Percentiles rank a stretch among this genome's conserved stretches.
Evolutionary conservation across 2,888 invertebrate genomes (phyloP).

Genomic region (Thecophora atra): DNA sequence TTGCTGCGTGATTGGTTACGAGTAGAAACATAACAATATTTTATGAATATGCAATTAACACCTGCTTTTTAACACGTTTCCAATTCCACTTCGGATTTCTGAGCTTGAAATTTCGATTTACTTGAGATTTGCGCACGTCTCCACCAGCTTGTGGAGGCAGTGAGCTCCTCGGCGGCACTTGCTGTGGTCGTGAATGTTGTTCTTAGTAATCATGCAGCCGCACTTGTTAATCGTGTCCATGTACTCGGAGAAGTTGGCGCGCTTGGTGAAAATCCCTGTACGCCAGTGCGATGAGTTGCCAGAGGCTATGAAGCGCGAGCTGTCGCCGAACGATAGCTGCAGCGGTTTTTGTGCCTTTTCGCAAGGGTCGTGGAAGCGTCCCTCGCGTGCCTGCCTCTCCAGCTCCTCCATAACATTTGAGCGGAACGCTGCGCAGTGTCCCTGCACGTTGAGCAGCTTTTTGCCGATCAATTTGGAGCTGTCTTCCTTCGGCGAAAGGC

Average conservation of each 20-base stretch:
- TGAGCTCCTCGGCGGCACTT: slow-evolving; percentile 56
- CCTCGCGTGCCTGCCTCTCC: slow-evolving; percentile 45
- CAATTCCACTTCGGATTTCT: too few species aligned
- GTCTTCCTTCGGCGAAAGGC: slow-evolving; percentile 52
- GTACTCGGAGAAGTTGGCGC: slow-evolving; percentile 59
- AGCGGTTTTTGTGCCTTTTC: slow-evolving; percentile 56
- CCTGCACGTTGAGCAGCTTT: slow-evolving; percentile 49
- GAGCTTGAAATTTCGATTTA: neutral
- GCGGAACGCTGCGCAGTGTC: slow-evolving; percentile 57
- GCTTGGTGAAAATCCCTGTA: slow-evolving; percentile 46
- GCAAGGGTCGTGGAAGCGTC: slow-evolving; percentile 49
- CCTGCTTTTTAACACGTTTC: too few species aligned
- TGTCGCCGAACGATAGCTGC: slow-evolving; percentile 56
- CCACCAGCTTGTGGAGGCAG: slow-evolving; percentile 57
- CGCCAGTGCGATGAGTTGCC: slow-evolving; percentile 61
- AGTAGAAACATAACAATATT: too few species aligned
- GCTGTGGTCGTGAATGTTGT: slow-evolving; percentile 61
- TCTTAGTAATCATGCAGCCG: slow-evolving; percentile 60
- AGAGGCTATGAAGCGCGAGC: slow-evolving; percentile 52
- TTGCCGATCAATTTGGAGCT: slow-evolving; percentile 48
- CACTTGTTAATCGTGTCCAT: slow-evolving; percentile 63
- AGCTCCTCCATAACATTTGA: slow-evolving; percentile 55
- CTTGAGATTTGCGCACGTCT: slow-evolving; percentile 49
- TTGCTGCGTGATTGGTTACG: too few species aligned
- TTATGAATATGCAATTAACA: too few species aligned